Percentiles rank a stretch among this genome's conserved stretches.
Evolutionary conservation across 2,113 vertebrate species (phyloP).

Genomic region (Azemiops feae): DNA sequence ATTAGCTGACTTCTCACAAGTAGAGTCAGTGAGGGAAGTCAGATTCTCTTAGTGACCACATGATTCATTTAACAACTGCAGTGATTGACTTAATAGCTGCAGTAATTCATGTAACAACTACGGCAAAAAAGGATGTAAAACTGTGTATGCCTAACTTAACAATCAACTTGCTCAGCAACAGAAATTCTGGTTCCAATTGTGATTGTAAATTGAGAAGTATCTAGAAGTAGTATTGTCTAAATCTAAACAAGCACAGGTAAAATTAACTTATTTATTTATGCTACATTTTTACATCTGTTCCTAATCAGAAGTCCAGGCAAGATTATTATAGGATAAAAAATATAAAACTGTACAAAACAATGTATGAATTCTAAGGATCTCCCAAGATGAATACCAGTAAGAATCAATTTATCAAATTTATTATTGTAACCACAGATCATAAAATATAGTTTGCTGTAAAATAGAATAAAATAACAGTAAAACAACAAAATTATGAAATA

Average conservation of each 20-base stretch:
- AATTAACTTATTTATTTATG: not conserved
- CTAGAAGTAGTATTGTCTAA: not conserved
- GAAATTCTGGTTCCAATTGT: not conserved
- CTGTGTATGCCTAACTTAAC: not conserved
- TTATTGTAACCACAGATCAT: too few species aligned
- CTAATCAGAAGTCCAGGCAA: too few species aligned
- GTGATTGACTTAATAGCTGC: not conserved
- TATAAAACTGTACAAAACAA: too few species aligned
- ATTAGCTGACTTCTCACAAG: not conserved
- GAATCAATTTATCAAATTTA: too few species aligned
- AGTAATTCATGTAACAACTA: not conserved
- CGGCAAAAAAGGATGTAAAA: not conserved
- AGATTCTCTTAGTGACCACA: not conserved
- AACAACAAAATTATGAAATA: too few species aligned
- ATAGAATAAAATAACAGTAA: too few species aligned
- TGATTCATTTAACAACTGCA: not conserved
- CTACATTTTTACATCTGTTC: not conserved
- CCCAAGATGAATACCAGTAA: too few species aligned
- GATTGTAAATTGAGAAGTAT: not conserved
- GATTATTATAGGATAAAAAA: too few species aligned
- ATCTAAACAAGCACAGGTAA: not conserved
- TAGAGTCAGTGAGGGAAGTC: not conserved
- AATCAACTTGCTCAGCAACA: not conserved
- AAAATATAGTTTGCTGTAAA: too few species aligned
- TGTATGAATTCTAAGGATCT: too few species aligned